Evolutionary conservation across 2,113 vertebrate species (phyloP), one percentile per base, ranked within the genome.

Genomic region (Willisornis vidua): DNA sequence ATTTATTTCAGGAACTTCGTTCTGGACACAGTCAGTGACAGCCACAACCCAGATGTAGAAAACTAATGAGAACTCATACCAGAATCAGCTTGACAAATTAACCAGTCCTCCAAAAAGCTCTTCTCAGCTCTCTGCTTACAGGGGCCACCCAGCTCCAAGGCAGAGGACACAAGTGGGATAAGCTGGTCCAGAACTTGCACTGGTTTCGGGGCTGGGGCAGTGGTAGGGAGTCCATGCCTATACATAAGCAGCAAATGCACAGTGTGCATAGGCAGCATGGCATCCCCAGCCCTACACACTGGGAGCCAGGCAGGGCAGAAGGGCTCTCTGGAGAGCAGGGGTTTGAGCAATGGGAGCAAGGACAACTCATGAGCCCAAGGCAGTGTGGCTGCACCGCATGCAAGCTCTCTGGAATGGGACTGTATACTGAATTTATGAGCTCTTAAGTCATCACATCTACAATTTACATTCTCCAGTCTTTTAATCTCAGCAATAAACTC

Each of bases 371-470:
- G 51, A 92, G 66, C 66, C 37, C 70, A 70, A 90, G 85, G 70
- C 89, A 88, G 61, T 2, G 3, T 19, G 66, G 57, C 70, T 73
- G 43, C 46, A 24, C 66, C 2, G 14, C 78, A 75, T 58, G 62
- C n/a, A 35, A 35, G 45, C 46, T 76, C 61, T 81, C 43, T 59
- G 51, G 70, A 97, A 79, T 23, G 41, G 54, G 45, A 72, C 48
- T 87, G 59, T 79, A 49, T 52, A 41, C 76, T 71, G 82, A 85
- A 97, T 96, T 97, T 94, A 97, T 67, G 87, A 95, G 79, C 87
- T 96, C 92, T 92, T 90, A 91, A 94, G 72, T 96, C 87, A 96
- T 92, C 85, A 74, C 92, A 82, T 90, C 91, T 93, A 92, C 62
- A 92, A 95, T 95, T 96, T 93, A 83, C 92, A 76, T 61, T 87